A percentile compares a stretch with the other conserved stretches of the same genome.
These are phyloP conservation scores for Rhynchotus rufescens DNA, from an alignment of 2,797 vertebrate genomes.

Conservation along the genomic window DNA sequence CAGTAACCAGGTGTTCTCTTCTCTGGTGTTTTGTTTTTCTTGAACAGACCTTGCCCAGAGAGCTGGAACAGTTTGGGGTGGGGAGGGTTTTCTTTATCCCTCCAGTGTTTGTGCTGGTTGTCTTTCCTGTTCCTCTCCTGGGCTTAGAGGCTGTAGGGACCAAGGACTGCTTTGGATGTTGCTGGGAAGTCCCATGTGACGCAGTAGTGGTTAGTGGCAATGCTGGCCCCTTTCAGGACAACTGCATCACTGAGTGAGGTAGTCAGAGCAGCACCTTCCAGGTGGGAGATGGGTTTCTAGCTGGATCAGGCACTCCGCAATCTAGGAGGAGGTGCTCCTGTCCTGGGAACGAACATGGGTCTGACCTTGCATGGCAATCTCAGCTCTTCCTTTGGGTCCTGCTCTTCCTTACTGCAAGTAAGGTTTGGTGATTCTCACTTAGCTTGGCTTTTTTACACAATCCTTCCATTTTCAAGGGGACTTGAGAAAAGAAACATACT, in stretches of 20 bases:
- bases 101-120: background rate
- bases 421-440: background rate
- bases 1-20: background rate
- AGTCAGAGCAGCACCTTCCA: background rate
- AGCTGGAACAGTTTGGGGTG: background rate
- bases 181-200: background rate
- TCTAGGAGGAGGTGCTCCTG: background rate
- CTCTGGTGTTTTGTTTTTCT: background rate
- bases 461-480: background rate
- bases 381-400: background rate
- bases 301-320: accelerated
- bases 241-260: background rate
- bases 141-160: background rate
- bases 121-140: background rate
- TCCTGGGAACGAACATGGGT: background rate
- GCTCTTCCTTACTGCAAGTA: background rate
- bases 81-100: background rate
- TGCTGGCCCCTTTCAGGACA: background rate
- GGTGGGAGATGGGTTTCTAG: background rate
- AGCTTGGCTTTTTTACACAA: background rate
- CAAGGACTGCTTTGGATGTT: background rate
- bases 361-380: background rate
- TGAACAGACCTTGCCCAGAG: background rate
- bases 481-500: background rate
- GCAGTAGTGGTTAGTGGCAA: background rate